Evolutionary conservation across 2,797 vertebrate genomes (phyloP).

Genomic region (Silurus aristotelis): DNA sequence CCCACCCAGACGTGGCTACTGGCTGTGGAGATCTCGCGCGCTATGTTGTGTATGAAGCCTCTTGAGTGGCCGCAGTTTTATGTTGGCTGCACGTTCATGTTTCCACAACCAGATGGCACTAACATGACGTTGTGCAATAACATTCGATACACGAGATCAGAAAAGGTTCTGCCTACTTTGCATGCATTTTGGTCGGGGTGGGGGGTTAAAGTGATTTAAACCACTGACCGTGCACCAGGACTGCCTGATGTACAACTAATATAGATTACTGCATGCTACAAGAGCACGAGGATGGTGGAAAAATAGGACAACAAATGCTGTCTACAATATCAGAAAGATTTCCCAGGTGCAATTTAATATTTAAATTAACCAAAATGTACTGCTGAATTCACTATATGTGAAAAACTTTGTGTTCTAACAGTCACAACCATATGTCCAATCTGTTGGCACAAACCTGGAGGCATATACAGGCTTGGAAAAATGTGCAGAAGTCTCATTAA

Average conservation of each 20-base stretch:
- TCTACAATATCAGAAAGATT: not conserved
- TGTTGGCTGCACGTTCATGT: conserved; percentile 30
- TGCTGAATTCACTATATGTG: not conserved
- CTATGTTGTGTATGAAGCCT: conserved; percentile 15
- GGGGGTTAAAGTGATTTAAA: no score
- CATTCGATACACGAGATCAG: not conserved
- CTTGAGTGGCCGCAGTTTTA: conserved; percentile 26
- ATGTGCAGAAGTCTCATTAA: no score
- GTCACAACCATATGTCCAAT: not conserved
- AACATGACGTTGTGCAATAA: not conserved
- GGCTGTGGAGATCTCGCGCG: not conserved
- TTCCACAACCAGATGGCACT: conserved; percentile 34
- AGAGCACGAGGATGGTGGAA: not conserved
- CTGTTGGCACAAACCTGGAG: no score
- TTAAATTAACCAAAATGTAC: not conserved
- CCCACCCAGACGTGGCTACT: conserved; percentile 26
- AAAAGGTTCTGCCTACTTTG: not conserved
- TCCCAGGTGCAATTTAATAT: not conserved
- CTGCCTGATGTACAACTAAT: not conserved
- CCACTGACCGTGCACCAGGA: no score
- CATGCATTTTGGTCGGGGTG: not conserved
- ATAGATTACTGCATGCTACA: not conserved
- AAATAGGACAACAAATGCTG: not conserved
- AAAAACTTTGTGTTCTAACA: not conserved
- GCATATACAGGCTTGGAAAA: no score